Evolutionary conservation across 2,888 invertebrate species (phyloP).

Genomic region (Tenthredo mesomela): DNA sequence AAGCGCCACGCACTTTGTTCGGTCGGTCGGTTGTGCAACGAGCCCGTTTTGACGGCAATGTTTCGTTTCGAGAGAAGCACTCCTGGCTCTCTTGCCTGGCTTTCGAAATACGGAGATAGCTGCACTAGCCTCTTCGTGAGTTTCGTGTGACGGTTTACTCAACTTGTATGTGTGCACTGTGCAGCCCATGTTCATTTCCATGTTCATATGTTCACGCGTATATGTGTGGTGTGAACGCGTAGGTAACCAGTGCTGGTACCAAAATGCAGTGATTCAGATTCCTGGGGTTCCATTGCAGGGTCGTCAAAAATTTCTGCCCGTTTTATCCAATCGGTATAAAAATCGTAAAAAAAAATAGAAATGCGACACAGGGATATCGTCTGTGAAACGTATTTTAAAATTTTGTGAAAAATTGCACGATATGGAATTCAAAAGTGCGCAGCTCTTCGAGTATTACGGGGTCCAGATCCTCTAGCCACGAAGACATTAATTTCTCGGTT

Average conservation of each 20-base stretch:
- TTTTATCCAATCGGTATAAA: neutral
- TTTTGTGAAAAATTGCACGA: neutral
- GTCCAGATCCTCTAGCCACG: conserved; percentile 29
- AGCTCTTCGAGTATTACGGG: neutral
- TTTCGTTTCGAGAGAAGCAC: conserved; percentile 36
- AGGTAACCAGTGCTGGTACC: conserved; percentile 12
- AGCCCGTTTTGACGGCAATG: conserved; percentile 34
- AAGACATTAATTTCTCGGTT: conserved; percentile 44
- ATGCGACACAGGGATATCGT: neutral
- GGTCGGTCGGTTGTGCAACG: conserved; percentile 35
- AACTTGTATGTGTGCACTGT: neutral
- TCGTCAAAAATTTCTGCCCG: neutral
- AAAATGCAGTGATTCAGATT: conserved; percentile 1
- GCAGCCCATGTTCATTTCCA: neutral
- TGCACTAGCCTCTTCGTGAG: neutral
- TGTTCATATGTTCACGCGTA: neutral
- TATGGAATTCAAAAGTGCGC: neutral
- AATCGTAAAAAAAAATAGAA: neutral
- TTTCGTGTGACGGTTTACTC: neutral
- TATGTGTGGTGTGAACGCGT: neutral
- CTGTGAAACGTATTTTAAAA: neutral
- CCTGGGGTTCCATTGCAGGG: too few species aligned
- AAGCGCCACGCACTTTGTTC: conserved; percentile 40
- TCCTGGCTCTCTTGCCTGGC: conserved; percentile 15
- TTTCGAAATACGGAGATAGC: conserved; percentile 28